Conservation (phyloP, 2,797 vertebrate species). For the Lacerta viridis region DNA sequence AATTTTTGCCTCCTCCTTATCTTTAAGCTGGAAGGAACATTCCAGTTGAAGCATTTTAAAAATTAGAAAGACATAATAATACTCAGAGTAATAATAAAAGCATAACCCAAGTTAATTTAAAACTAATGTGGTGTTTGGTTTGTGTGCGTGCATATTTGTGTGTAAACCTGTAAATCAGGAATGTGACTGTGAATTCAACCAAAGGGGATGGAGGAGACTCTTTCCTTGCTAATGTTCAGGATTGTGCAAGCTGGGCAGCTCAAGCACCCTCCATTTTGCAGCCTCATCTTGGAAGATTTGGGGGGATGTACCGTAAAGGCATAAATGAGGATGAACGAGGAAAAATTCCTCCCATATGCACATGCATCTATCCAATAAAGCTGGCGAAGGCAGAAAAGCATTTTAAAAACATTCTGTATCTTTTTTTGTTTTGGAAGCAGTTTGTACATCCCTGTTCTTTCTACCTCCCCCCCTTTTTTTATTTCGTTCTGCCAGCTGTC, state of each 20-base stretch:
- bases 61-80: conserved; percentile 78
- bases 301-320: background rate
- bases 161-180: conserved; percentile 79
- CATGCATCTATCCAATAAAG: conserved; percentile 61
- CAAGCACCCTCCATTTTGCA: conserved; percentile 13
- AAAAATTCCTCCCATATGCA: conserved; percentile 38
- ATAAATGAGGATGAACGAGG: conserved; percentile 31
- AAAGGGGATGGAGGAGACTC: conserved; percentile 53
- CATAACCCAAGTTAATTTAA: conserved; percentile 80
- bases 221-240: conserved; percentile 52
- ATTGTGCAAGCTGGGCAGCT: conserved; percentile 19
- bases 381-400: conserved; percentile 74
- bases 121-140: conserved; percentile 79
- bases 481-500: conserved; percentile 90
- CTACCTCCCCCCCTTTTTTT: conserved; percentile 65
- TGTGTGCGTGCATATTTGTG: background rate
- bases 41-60: conserved; percentile 85
- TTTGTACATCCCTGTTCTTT: conserved; percentile 81
- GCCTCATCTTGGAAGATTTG: background rate
- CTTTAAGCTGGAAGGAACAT: conserved; percentile 88
- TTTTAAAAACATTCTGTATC: conserved; percentile 65
- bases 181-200: conserved; percentile 53
- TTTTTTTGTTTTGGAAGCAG: conserved; percentile 82
- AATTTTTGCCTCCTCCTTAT: conserved; percentile 91
- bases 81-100: conserved; percentile 54